Conservation (phyloP, 2,888 invertebrate species). For the Pteria penguin region DNA sequence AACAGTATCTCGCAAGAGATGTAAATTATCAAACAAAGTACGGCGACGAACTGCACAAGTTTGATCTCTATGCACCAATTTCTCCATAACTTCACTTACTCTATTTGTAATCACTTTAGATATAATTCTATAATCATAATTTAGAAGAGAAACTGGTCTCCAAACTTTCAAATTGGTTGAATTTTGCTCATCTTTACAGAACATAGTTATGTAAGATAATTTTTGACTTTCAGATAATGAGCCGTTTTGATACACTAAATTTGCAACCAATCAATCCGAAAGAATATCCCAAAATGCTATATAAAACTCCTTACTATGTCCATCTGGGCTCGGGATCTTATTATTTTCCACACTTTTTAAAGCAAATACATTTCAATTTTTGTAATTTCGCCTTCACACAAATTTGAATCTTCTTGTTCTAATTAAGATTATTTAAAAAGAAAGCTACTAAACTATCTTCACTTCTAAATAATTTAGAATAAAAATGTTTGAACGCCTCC, state of each 20-base stretch:
- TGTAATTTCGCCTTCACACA: conserved; percentile 36
- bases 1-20: conserved; percentile 47
- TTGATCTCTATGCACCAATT: conserved; percentile 48
- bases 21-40: conserved; percentile 55
- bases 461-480: conserved; percentile 10
- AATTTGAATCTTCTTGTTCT: neutral
- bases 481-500: conserved; percentile 8
- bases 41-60: conserved; percentile 52
- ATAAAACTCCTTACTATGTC: conserved; percentile 52
- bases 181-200: conserved; percentile 51
- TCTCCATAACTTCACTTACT: conserved; percentile 38
- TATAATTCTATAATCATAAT: conserved; percentile 55
- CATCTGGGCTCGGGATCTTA: conserved; percentile 53
- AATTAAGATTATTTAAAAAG: conserved; percentile 22
- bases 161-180: conserved; percentile 47
- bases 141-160: conserved; percentile 54
- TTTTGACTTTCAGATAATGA: conserved; percentile 36
- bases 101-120: conserved; percentile 51
- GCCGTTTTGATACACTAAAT: conserved; percentile 30
- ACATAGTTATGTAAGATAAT: conserved; percentile 37
- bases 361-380: conserved; percentile 16
- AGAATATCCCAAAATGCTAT: conserved; percentile 37
- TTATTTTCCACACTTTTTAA: conserved; percentile 41
- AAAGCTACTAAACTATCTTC: conserved; percentile 5
- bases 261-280: conserved; percentile 22